These are phyloP conservation scores for Tenthredo amoena DNA, from an alignment of 2,888 invertebrate species.

Conservation along the genomic window DNA sequence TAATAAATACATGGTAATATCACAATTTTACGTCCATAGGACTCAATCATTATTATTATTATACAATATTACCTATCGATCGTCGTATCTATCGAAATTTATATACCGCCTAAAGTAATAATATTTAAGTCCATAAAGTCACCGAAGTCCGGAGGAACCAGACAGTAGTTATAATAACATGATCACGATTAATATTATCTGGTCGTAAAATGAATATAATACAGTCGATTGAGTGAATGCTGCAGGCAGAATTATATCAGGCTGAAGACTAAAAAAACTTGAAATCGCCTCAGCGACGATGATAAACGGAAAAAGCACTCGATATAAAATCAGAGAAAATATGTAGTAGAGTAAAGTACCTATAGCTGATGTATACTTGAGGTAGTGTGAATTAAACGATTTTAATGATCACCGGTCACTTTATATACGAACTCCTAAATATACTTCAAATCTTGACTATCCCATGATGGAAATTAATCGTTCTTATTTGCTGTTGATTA, in stretches of 20 bases:
- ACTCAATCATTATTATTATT: conserved; percentile 33
- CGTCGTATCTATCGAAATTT: not conserved
- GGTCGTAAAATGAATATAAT: not conserved
- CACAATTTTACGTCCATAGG: conserved; percentile 55
- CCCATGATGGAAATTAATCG: not conserved
- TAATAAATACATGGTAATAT: conserved; percentile 59
- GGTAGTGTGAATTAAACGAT: not conserved
- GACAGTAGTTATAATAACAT: not conserved
- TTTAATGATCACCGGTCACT: not conserved
- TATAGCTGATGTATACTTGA: not conserved
- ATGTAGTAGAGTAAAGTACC: not conserved
- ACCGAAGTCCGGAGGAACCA: not conserved
- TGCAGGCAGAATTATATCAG: not conserved
- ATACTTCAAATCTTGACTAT: conserved; percentile 33
- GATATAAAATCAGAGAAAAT: not conserved
- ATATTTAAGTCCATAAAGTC: not conserved
- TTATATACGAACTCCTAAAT: not conserved
- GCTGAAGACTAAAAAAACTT: not conserved
- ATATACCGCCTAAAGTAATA: not conserved
- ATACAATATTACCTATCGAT: not conserved
- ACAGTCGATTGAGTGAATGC: not conserved
- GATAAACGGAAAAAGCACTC: not conserved
- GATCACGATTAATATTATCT: not conserved
- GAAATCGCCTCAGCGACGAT: not conserved
- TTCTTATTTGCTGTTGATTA: conserved; percentile 25